These are phyloP conservation scores for Phylloscopus whistleri DNA, from an alignment of 2,113 vertebrate species.

Conservation along the genomic window DNA sequence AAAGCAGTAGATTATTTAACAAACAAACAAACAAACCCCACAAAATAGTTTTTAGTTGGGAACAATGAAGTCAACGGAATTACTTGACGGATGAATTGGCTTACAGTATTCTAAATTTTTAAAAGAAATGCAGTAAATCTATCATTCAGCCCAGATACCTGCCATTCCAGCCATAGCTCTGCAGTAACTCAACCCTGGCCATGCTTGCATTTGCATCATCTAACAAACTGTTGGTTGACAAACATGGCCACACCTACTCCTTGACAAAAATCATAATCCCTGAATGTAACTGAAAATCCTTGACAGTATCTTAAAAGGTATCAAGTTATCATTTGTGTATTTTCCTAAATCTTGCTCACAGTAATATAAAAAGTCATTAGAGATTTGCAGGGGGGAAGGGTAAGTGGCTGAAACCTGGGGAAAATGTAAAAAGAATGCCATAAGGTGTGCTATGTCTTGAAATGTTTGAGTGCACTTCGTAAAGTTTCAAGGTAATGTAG, in stretches of 20 bases:
- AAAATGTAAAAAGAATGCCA: not conserved
- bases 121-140: not conserved
- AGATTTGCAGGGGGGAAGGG: not conserved
- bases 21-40: too few relatives aligned
- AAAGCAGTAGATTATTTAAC: not conserved
- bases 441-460: not conserved
- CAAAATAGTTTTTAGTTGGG: not conserved
- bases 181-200: not conserved
- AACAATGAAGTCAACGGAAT: not conserved
- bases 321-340: not conserved
- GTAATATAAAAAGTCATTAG: not conserved
- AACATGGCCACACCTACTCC: not conserved
- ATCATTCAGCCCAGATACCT: not conserved
- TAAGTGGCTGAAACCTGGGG: not conserved
- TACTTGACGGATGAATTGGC: not conserved
- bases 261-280: not conserved
- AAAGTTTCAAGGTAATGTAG: not conserved
- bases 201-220: not conserved
- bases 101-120: not conserved
- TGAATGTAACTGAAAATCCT: not conserved
- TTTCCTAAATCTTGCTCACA: not conserved
- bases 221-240: not conserved
- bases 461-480: not conserved
- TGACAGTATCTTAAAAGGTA: not conserved
- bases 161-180: not conserved